Conservation (phyloP, 2,113 vertebrate genomes). For the Saimiri boliviensis region DNA sequence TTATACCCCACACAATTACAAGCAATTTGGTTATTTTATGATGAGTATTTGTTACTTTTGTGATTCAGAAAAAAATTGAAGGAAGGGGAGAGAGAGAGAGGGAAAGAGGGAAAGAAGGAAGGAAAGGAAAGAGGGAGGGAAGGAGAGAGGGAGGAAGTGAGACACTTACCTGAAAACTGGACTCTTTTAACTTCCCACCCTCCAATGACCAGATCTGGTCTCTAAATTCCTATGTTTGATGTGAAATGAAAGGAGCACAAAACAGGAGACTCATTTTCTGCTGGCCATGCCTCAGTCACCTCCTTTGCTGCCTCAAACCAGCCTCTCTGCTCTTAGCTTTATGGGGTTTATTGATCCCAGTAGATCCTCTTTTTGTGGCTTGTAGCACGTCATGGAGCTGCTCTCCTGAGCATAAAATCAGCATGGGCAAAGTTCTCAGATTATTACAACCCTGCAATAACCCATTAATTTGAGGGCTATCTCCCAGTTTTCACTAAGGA, state of each 20-base stretch:
- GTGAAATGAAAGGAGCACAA: neutral
- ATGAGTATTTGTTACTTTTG: neutral
- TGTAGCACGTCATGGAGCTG: constrained; percentile 66
- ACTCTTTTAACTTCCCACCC: neutral
- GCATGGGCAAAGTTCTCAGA: constrained; percentile 77
- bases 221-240: neutral
- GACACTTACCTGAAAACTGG: constrained; percentile 49
- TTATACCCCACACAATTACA: neutral
- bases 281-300: neutral
- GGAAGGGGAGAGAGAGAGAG: no score
- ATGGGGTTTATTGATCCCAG: constrained; percentile 72
- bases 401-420: constrained; percentile 68
- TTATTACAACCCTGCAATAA: constrained; percentile 73
- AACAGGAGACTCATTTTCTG: constrained; percentile 17
- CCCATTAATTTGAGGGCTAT: constrained; percentile 42
- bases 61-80: neutral
- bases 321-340: constrained; percentile 59
- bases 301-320: constrained; percentile 43
- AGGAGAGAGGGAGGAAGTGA: neutral
- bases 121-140: neutral
- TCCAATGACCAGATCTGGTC: neutral
- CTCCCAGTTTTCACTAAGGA: constrained; percentile 55
- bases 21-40: neutral
- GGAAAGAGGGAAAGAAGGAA: accelerated
- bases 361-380: constrained; percentile 66